Base-by-base conservation (phyloP, 2,888 invertebrate species). In the Magallana nippona region DNA sequence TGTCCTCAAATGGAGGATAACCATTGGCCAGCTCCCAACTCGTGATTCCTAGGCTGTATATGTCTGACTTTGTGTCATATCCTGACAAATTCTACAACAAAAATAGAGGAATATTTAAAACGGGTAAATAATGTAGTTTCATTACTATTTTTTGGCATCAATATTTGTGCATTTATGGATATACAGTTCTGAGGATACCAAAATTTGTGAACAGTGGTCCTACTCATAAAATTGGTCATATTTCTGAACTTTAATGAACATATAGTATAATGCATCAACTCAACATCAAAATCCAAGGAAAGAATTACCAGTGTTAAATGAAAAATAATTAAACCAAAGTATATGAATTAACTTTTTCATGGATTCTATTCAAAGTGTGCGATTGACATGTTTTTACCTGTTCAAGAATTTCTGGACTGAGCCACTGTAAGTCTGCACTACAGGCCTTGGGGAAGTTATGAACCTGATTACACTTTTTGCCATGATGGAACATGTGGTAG, bases 21-120 rank as follows among this genome's bases (percentile, higher is more conserved):
- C 98, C 98, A 94, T 98, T 98, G 71, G 97, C 97, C 85, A 98
- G 94, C 94, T 98, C 98, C 94, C 98, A 98, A 79, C 96, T 96
- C 5, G 97, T 95, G 87, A 98, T 97, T 32, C 98, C 98, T 71
- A 98, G 92, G 85, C 98, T 98, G 93, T 98, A 98, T 17, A 98
- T 96, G 94, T 98, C 98, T 0, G 98, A 97, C 90, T 97, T 97
- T 92, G 96, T 96, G 92, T 97, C 97, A 94, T 98, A 98, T 2
- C 98, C 98, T 91, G 96, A 95, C 60, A 98, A 94, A 94, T 97
- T 97, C 96, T 96, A 94, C 19, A 88, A 44, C 13, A 44, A 63
- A 85, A 81, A 27, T 1, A 10, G 32, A 78, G 10, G 3, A 10
- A 78, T 55, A 19, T n/a, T n/a, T 11, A 60, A n/a, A 17, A 60